Evolutionary conservation across 2,888 invertebrate genomes (phyloP).

Genomic region (Hermodice carunculata): DNA sequence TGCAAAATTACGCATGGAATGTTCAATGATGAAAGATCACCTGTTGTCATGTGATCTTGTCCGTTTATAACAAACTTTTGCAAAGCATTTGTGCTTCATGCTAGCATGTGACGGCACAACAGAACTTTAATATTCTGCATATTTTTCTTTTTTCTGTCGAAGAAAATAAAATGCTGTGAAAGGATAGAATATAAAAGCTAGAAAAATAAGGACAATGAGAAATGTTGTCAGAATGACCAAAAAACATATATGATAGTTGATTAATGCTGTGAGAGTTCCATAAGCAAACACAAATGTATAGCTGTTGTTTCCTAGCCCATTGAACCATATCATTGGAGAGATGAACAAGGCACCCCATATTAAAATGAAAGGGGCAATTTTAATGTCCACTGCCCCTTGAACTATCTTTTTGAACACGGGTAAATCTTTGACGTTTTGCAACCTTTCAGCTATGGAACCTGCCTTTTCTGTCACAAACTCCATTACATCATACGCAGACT

Average conservation of each 20-base stretch:
- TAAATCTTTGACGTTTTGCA: slow-evolving; percentile 9
- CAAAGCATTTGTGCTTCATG: too few species aligned
- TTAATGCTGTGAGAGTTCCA: neutral
- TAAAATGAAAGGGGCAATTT: slow-evolving; percentile 8
- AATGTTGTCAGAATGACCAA: neutral
- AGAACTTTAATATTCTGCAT: too few species aligned
- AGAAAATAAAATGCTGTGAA: neutral
- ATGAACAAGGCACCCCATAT: slow-evolving; percentile 13
- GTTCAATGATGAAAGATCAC: too few species aligned
- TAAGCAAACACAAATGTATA: too few species aligned
- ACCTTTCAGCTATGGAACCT: slow-evolving; percentile 9
- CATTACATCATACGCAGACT: slow-evolving; percentile 15
- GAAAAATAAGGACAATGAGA: neutral
- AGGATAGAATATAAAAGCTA: slow-evolving; percentile 7
- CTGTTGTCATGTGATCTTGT: too few species aligned
- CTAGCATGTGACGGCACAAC: too few species aligned
- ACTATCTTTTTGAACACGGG: slow-evolving; percentile 15
- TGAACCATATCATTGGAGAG: neutral
- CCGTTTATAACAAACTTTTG: too few species aligned
- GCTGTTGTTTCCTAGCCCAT: too few species aligned
- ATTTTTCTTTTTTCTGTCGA: neutral
- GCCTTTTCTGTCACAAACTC: slow-evolving; percentile 13
- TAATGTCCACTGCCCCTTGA: slow-evolving; percentile 15
- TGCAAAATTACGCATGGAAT: too few species aligned
- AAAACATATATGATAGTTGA: slow-evolving; percentile 5